A percentile compares a stretch with the other conserved stretches of the same genome.
phyloP scores from a whole-genome alignment of 2,113 vertebrate genomes.

The Larimichthys polyactis region DNA sequence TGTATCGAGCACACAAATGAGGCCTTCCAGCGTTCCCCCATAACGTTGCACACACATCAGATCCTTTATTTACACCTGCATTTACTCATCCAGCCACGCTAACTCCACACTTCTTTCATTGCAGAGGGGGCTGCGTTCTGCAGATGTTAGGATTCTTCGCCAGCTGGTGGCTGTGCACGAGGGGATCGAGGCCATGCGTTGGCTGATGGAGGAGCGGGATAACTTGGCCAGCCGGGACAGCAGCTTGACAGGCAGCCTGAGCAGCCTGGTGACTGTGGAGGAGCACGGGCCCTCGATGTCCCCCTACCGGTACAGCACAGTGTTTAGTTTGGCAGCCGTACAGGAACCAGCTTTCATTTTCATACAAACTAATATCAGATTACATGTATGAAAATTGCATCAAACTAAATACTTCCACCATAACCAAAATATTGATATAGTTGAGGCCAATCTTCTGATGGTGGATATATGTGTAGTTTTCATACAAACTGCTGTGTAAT shows the following conservation, averaged over 20 bases:
- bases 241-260: conserved; percentile 91
- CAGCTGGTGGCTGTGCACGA: conserved; percentile 91
- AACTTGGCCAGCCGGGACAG: conserved; percentile 85
- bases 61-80: neutral
- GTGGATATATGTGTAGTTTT: neutral
- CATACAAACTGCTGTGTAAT: neutral
- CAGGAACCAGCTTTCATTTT: neutral
- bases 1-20: neutral
- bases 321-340: neutral
- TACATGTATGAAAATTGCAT: neutral
- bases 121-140: conserved; percentile 84
- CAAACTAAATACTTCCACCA: neutral
- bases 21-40: neutral
- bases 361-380: neutral
- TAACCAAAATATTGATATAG: neutral
- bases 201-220: conserved; percentile 90
- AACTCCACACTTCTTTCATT: neutral
- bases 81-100: neutral
- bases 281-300: conserved; percentile 26
- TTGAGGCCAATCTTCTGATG: neutral
- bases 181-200: conserved; percentile 91
- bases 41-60: no score
- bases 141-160: conserved; percentile 91
- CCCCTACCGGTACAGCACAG: conserved; percentile 58
- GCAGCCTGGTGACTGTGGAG: conserved; percentile 85